These are phyloP conservation scores for Notodonta dromedarius DNA, from an alignment of 2,888 invertebrate species.

Conservation along the genomic window DNA sequence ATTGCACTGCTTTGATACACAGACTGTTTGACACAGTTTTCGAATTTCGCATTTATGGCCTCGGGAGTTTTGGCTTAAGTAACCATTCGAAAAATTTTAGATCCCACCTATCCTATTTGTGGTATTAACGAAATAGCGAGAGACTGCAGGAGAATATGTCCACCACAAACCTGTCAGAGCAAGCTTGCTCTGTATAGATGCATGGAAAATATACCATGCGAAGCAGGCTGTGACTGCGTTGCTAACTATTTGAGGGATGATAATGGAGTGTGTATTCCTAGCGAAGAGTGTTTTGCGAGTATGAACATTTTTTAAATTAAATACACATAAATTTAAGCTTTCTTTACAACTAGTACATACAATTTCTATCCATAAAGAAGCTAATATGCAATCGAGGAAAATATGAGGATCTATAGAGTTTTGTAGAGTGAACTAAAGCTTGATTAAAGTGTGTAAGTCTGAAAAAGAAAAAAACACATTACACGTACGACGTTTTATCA, in stretches of 20 bases:
- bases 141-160: slow-evolving; percentile 40
- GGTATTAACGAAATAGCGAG: slow-evolving; percentile 41
- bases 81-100: slow-evolving; percentile 26
- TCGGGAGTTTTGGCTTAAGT: not conserved
- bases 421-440: too few species aligned
- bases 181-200: slow-evolving; percentile 35
- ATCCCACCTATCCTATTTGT: slow-evolving; percentile 32
- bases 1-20: too few species aligned
- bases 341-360: too few species aligned
- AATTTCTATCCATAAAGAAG: too few species aligned
- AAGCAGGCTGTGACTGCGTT: slow-evolving; percentile 55
- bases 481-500: too few species aligned
- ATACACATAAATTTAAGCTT: not conserved
- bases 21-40: too few species aligned
- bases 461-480: too few species aligned
- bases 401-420: too few species aligned
- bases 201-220: slow-evolving; percentile 34
- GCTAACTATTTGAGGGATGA: slow-evolving; percentile 47
- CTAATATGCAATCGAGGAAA: too few species aligned
- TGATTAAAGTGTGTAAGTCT: too few species aligned
- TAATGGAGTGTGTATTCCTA: slow-evolving; percentile 43
- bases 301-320: slow-evolving; percentile 16
- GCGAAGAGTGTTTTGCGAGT: slow-evolving; percentile 43
- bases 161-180: slow-evolving; percentile 49
- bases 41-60: too few species aligned